Base-by-base conservation (phyloP, 2,113 vertebrate species). In the Epinephelus moara region DNA sequence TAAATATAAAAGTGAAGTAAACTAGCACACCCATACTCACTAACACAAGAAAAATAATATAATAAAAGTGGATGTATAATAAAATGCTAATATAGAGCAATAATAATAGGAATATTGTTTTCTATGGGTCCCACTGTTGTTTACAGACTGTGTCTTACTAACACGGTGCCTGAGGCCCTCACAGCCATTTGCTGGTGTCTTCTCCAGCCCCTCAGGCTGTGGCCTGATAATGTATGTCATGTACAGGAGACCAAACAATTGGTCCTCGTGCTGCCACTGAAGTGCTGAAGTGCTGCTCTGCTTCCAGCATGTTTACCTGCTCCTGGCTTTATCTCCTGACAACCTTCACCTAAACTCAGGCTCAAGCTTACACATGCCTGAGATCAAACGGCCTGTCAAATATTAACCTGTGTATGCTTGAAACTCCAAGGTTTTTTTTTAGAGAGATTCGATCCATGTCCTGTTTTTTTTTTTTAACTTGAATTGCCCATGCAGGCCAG, bases 281-380 rank as follows among this genome's bases (percentile, higher is more conserved):
- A 69, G 88, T 49, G 59, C 67, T 72, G 52, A 63, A 69, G 88
- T 52, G 59, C 52, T 33, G 70, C 50, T 77, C 27, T 62, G 60
- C 61, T 25, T 75, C 61, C 30, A 47, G n/a, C 19, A 4, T 89
- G 78, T 94, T 91, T 85, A 87, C 70, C 69, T 61, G 62, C 59
- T 57, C 11, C 52, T 42, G 40, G 25, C 64, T 92, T 92, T 94
- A 91, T 92, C 89, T 82, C 37, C 37, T 6, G 33, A 80, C 80
- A 93, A 89, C 94, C 93, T 96, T 95, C 90, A 93, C 88, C 94
- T 78, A 63, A 82, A 57, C 70, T 64, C 21, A 42, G 63, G 57
- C 80, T 85, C 72, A 57, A 56, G 69, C 71, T 73, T 56, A 67
- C 86, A 84, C 67, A 62, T 21, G 40, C n/a, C 79, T 63, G 33